These are phyloP conservation scores for Oscheius sp. DNA, from an alignment of 2,888 invertebrate species.

Conservation along the genomic window DNA sequence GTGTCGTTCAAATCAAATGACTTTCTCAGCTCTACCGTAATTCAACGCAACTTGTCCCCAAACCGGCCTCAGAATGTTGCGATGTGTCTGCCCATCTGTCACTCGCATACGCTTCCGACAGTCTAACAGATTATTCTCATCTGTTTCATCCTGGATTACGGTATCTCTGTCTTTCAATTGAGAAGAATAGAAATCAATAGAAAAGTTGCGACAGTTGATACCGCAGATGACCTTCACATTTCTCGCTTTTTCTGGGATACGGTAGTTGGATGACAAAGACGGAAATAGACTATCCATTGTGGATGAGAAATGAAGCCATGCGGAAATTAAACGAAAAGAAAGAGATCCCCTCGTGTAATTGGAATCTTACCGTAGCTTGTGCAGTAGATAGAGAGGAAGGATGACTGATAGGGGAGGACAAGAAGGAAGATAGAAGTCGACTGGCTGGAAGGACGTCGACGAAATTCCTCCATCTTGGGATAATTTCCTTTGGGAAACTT, in stretches of 20 bases:
- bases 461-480: no score
- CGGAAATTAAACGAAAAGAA: slow-evolving; percentile 14
- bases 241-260: neutral
- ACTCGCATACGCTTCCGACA: slow-evolving; percentile 17
- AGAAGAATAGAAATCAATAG: neutral
- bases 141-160: slow-evolving; percentile 24
- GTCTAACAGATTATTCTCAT: slow-evolving; percentile 21
- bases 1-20: slow-evolving; percentile 19
- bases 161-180: neutral
- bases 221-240: slow-evolving; percentile 7
- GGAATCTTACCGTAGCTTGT: neutral
- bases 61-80: slow-evolving; percentile 18
- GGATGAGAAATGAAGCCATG: slow-evolving; percentile 2
- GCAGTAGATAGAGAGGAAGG: no score
- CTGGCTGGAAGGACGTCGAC: neutral
- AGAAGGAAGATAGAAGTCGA: neutral
- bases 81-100: slow-evolving; percentile 25
- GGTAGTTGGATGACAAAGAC: slow-evolving; percentile 1
- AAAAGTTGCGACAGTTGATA: slow-evolving; percentile 1
- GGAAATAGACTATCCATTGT: slow-evolving; percentile 16
- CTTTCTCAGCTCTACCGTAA: slow-evolving; percentile 6
- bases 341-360: neutral
- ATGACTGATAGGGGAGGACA: no score
- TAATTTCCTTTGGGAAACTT: no score
- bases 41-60: neutral